Base-by-base conservation (phyloP, 2,888 invertebrate genomes). In the Thecophora atra region DNA sequence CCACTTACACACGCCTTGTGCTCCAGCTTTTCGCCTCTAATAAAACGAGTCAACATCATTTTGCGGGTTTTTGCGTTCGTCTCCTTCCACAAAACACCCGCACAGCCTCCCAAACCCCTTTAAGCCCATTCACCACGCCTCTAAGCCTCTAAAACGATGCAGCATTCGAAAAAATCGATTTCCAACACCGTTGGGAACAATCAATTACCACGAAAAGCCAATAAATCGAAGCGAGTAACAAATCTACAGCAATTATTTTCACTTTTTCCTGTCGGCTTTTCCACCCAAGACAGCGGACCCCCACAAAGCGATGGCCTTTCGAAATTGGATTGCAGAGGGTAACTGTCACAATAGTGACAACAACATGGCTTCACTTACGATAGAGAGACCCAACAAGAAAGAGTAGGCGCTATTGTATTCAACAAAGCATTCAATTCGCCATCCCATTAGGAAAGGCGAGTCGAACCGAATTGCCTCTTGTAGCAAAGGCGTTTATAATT, bases 151-250 rank as follows among this genome's bases (percentile, higher is more conserved):
- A 6, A 15, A 21, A 44, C 21, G 68, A 17, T 24, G 30, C 47
- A 62, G 21, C 26, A 28, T 30, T 63, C 42, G 26, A 63, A 54
- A 63, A 54, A 70, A 70, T 42, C 64, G 70, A 37, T 52, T 28
- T 19, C 77, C 37, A 37, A 2, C 37, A 74, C 82, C 82, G 77
- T 79, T 82, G 82, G 82, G 82, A 76, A 77, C 81, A 73, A 82
- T 82, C 82, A 82, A 82, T 82, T 82, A 81, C 79, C 78, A 77
- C 67, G 68, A 78, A 79, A 79, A 79, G 71, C 74, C 76, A 78
- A 78, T 74, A 77, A 75, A 75, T 75, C 74, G 64, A 65, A 52
- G 54, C 58, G 58, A 62, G 58, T 71, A 74, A 74, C 74, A 75
- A 75, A 75, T 75, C 72, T 71, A 26, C 52, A 6, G 63, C 73